Base-by-base conservation (phyloP, 1,140 invertebrate species). In the Apis florea region DNA sequence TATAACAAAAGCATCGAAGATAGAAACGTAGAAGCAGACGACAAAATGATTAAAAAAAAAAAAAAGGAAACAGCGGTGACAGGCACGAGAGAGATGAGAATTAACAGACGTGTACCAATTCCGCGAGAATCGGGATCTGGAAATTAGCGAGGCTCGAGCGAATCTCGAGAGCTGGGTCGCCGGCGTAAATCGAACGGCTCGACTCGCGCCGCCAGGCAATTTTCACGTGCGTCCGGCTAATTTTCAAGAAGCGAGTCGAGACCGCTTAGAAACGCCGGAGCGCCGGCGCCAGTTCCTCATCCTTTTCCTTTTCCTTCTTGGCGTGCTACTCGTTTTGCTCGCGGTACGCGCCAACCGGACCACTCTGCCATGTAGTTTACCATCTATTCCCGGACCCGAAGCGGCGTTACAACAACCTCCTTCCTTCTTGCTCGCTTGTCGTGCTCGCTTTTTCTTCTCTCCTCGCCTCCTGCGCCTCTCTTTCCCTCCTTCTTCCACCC, bases 181-280 rank as follows among this genome's bases (percentile, higher is more conserved):
- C 73, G 49, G 70, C 31, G 79, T 74, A 80, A 80, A 80, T 80
- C 79, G 79, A 72, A 51, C 53, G 53, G n/a, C 21, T 53, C 56
- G 64, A 53, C 21, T 53, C 74, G 53, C 82, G 74, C 74, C 81
- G 83, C 21, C 81, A 74, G 80, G 87, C 83, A 89, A 89, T 89
- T 89, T 89, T 89, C 85, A 89, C 88, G 88, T 83, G 85, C 82
- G 82, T 88, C 78, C 85, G 76, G 80, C 78, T 89, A 89, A 89
- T 89, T 89, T 88, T 89, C 82, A 86, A 83, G 84, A 68, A 78
- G 79, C 82, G 47, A 54, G 67, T 15, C 79, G 59, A 64, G 76
- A 63, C 64, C 79, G 83, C 75, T 87, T 85, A 83, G 88, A 89
- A 87, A 86, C 88, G 83, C 83, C 83, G 83, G 70, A 86, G 88